Conservation (phyloP, 1,140 invertebrate genomes). For the Aricia agestis region DNA sequence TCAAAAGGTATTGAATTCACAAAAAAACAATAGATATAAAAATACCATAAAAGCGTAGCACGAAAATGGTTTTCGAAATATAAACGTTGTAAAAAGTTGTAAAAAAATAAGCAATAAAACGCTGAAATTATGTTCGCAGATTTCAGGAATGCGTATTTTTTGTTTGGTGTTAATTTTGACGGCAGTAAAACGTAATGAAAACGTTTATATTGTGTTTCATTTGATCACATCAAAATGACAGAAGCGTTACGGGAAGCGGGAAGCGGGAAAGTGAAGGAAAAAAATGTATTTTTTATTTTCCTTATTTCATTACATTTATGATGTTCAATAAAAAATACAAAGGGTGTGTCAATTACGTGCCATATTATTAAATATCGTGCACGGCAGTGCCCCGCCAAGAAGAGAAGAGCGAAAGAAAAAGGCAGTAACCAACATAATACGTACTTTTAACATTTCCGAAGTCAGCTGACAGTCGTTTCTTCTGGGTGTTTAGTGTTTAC, state of each 20-base stretch:
- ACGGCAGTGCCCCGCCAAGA: too few species aligned
- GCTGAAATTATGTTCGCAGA: background rate
- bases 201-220: background rate
- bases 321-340: too few species aligned
- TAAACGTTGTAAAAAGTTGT: background rate
- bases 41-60: background rate
- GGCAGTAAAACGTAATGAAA: background rate
- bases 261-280: background rate
- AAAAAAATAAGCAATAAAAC: background rate
- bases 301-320: background rate
- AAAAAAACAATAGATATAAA: background rate
- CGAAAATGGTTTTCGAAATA: background rate
- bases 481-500: too few species aligned
- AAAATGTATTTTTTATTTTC: background rate
- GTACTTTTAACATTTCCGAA: too few species aligned
- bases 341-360: too few species aligned
- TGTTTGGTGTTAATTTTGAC: background rate
- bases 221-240: background rate
- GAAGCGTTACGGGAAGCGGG: too few species aligned
- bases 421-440: too few species aligned
- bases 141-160: background rate
- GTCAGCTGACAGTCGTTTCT: too few species aligned
- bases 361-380: too few species aligned
- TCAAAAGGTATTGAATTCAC: background rate
- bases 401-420: too few species aligned